Evolutionary conservation across 1,140 invertebrate species (phyloP).

Genomic region (Drosophila melanica): DNA sequence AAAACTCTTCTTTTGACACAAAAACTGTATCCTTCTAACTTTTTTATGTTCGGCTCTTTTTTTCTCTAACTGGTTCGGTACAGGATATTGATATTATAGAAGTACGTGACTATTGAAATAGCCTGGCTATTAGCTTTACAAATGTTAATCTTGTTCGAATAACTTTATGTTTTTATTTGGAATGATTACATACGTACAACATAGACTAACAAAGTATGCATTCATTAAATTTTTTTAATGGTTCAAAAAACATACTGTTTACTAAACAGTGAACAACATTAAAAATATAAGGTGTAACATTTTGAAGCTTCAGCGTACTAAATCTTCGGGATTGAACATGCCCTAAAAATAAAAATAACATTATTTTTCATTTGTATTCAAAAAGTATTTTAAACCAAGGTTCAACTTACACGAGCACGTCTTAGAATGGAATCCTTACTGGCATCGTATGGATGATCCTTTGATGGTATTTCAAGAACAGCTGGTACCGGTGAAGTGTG

Average conservation of each 20-base stretch:
- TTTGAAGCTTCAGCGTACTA: slow-evolving; percentile 84
- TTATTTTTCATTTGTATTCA: not conserved
- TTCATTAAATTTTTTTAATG: not conserved
- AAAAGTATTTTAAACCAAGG: not conserved
- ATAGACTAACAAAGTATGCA: too few relatives aligned
- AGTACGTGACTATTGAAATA: too few relatives aligned
- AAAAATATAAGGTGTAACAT: slow-evolving; percentile 9
- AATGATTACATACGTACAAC: too few relatives aligned
- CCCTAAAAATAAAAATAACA: slow-evolving; percentile 86
- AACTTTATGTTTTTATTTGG: too few relatives aligned
- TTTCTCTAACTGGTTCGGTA: too few relatives aligned
- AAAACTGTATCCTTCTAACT: too few relatives aligned
- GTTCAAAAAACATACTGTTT: slow-evolving; percentile 13
- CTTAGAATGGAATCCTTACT: slow-evolving; percentile 98
- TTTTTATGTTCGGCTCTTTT: too few relatives aligned
- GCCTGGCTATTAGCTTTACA: too few relatives aligned
- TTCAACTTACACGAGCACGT: slow-evolving; percentile 91
- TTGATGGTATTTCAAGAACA: slow-evolving; percentile 99
- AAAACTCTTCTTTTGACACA: too few relatives aligned
- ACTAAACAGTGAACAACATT: slow-evolving; percentile 17
- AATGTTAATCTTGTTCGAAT: too few relatives aligned
- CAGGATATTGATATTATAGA: too few relatives aligned
- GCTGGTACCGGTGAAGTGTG: slow-evolving; percentile 97
- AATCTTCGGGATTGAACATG: slow-evolving; percentile 94
- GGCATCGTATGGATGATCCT: slow-evolving; percentile 99